phyloP scores from a whole-genome alignment of 2,888 invertebrate genomes.

The Penaeus monodon region DNA sequence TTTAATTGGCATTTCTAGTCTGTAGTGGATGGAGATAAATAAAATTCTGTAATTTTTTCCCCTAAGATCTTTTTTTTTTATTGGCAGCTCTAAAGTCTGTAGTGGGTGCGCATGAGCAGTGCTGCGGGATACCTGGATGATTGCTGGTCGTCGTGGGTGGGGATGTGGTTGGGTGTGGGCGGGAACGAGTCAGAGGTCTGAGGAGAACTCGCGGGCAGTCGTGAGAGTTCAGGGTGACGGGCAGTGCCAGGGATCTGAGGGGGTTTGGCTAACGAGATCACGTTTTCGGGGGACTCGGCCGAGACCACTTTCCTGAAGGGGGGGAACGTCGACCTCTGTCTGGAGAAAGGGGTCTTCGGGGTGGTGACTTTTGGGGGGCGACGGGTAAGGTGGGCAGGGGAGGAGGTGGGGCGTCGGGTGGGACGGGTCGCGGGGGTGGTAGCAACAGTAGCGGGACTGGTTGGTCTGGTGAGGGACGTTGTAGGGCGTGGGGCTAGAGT shows the following conservation, averaged over 20 bases:
- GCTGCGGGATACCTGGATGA: constrained; percentile 41
- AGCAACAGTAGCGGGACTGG: not conserved
- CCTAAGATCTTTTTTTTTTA: too few relatives aligned
- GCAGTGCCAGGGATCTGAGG: constrained; percentile 60
- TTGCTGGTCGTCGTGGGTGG: constrained; percentile 41
- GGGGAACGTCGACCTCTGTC: constrained; percentile 42
- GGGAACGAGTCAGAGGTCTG: constrained; percentile 32
- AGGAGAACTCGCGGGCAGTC: constrained; percentile 47
- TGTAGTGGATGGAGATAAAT: not conserved
- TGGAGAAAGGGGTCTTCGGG: not conserved
- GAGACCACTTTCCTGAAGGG: constrained; percentile 32
- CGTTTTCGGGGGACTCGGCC: not conserved
- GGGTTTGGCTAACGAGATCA: constrained; percentile 9
- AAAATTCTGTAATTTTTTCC: not conserved
- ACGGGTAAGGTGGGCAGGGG: not conserved
- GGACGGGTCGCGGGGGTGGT: not conserved
- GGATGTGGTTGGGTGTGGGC: constrained; percentile 15
- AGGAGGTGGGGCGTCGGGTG: not conserved
- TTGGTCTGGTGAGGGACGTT: not conserved
- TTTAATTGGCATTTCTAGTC: too few relatives aligned
- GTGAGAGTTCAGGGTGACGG: constrained; percentile 60
- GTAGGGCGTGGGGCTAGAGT: constrained; percentile 1
- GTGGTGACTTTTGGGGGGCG: not conserved
- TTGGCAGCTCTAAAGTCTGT: constrained; percentile 9
- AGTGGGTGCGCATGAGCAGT: constrained; percentile 20